Conservation (phyloP, 2,888 invertebrate species). For the Fragum whitleyi region DNA sequence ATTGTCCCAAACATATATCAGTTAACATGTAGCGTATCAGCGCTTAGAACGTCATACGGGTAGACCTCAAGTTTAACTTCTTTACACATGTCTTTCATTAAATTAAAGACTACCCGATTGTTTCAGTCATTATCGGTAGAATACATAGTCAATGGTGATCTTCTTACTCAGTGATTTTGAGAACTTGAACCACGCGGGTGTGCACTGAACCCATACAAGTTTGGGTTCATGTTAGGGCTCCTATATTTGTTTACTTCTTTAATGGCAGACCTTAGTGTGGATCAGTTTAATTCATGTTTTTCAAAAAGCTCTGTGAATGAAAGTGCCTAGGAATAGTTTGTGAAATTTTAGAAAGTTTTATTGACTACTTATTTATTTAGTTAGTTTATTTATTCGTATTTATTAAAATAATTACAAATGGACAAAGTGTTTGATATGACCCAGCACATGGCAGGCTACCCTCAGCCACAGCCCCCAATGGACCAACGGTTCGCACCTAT, state of each 20-base stretch:
- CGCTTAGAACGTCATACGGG: conserved; percentile 19
- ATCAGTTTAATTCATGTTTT: conserved; percentile 26
- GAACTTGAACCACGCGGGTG: conserved; percentile 51
- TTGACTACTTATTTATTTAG: not conserved
- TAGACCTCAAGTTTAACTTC: conserved; percentile 7
- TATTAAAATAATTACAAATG: conserved; percentile 34
- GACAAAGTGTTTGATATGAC: conserved; percentile 63
- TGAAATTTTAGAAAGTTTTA: conserved; percentile 3
- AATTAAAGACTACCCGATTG: conserved; percentile 60
- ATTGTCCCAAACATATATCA: conserved; percentile 1
- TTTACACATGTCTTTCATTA: conserved; percentile 61
- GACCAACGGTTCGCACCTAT: conserved; percentile 65
- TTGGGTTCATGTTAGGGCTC: conserved; percentile 23
- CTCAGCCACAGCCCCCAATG: conserved; percentile 60
- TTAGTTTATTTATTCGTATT: conserved; percentile 29
- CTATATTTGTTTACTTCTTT: conserved; percentile 47
- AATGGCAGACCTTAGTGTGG: conserved; percentile 21
- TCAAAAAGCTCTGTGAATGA: conserved; percentile 20
- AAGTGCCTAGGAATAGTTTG: conserved; percentile 7
- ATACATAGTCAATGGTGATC: conserved; percentile 46
- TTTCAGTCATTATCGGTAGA: conserved; percentile 63
- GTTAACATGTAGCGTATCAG: conserved; percentile 30
- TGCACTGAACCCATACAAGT: conserved; percentile 61
- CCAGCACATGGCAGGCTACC: conserved; percentile 64
- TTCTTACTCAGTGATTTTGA: conserved; percentile 49